Conservation (phyloP, 2,888 invertebrate species). For the Watsonalla binaria region DNA sequence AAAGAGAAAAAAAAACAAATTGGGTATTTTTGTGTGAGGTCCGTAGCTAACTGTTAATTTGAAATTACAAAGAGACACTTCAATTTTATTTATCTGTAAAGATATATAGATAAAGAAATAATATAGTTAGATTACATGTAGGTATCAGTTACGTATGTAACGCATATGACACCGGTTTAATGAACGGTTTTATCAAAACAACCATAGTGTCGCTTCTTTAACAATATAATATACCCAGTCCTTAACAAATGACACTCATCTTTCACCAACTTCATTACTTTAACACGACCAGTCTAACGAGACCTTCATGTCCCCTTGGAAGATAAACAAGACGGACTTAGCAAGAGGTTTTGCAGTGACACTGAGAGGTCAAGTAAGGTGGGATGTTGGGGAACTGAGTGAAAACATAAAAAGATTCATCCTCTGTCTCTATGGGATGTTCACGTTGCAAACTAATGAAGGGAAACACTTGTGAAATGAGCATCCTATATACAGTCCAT, state of each 20-base stretch:
- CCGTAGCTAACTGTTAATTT: too few species aligned
- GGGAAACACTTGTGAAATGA: constrained; percentile 25
- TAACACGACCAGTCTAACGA: constrained; percentile 28
- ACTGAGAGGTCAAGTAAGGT: constrained; percentile 4
- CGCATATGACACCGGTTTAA: too few species aligned
- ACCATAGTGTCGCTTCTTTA: not conserved
- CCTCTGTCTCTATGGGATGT: constrained; percentile 26
- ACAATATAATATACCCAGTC: constrained; percentile 19
- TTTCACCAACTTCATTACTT: constrained; percentile 53
- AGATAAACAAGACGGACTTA: not conserved
- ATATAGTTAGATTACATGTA: too few species aligned
- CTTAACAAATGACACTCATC: constrained; percentile 53
- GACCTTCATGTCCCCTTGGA: constrained; percentile 17
- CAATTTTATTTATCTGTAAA: too few species aligned
- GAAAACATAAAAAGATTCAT: constrained; percentile 38
- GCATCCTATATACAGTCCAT: constrained; percentile 11
- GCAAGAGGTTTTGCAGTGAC: not conserved
- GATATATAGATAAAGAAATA: too few species aligned
- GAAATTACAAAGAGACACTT: too few species aligned
- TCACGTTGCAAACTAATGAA: constrained; percentile 47
- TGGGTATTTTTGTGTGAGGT: too few species aligned
- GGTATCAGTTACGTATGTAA: too few species aligned
- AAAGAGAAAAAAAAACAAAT: too few species aligned
- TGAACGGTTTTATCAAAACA: not conserved
- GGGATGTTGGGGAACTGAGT: constrained; percentile 16